Base-by-base conservation (phyloP, 2,113 vertebrate species). In the Corapipo altera region DNA sequence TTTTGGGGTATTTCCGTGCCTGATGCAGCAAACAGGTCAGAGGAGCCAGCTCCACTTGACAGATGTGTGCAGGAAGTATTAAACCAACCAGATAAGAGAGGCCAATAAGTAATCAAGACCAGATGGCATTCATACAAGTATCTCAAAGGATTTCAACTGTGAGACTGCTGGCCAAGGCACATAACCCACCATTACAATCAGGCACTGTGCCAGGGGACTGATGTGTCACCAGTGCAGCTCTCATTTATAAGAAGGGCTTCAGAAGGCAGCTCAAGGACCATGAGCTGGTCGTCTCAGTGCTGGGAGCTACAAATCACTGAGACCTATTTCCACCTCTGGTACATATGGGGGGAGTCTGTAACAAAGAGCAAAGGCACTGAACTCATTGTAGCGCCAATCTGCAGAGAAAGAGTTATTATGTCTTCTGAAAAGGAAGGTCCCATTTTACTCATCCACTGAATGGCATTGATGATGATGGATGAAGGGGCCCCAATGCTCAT, bases 281-380 rank as follows among this genome's bases (percentile, higher is more conserved):
- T 0, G 9, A 75, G 65, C 15, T 10, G 1, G 21, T 35, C 0
- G 0, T 35, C n/a, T 72, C 35, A 32, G 43, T 71, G 28, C 43
- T 64, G 48, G 35, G 35, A 94, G 5, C 37, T 46, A 49, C 37
- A 6, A 2, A 35, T 22, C 1, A 1, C 44, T 32, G 48, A 85
- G 37, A 77, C 16, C 0, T 0, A 19, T 54, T 70, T 86, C 28
- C 17, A 61, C 6, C 24, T 37, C 69, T 58, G 39, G 35, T 19
- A 75, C 1, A 2, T 37, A 44, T 19, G 6, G 15, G 43, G 8
- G 9, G 15, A 23, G 9, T 70, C n/a, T 57, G 17, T 66, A 20
- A 69, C 8, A 7, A 83, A 79, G 48, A 83, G 48, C 0, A 1
- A 69, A 77, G 32, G 44, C 21, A 13, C 33, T 43, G 62, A 69